Base-by-base conservation (phyloP, 2,797 vertebrate species). In the Gymnodraco acuticeps region DNA sequence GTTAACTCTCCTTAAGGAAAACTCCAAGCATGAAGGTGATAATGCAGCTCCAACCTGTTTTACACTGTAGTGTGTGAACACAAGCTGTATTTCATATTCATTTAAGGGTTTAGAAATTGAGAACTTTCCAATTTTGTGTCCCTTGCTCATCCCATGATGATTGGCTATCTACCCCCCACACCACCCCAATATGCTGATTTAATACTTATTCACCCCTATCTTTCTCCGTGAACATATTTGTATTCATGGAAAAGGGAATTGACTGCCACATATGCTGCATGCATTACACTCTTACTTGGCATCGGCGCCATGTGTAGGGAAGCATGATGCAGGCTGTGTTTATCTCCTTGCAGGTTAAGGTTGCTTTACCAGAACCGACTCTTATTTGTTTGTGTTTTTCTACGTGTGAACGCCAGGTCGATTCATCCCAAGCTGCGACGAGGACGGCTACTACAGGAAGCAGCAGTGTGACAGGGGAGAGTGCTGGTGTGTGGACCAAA, bases 401-500 rank as follows among this genome's bases (percentile, higher is more conserved):
- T 50, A 19, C 1, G 23, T 63, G 58, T 53, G 27, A 53, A 73
- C 52, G 59, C 45, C 91, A 99, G 98, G 97, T 60, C 88, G 95
- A 87, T 98, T 97, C 92, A 97, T 99, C 74, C 98, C 98, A 1
- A 99, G 96, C 95, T 99, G 98, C 4, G 97, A 99, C 0, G 97
- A 99, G 89, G 98, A 99, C 0, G 98, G 98, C 47, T 99, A 96
- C 92, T 99, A 97, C 93, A 95, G 95, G 84, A 97, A 96, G 94
- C 96, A 96, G 81, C 98, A 99, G 90, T 99, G 98, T 60, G 96
- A 98, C 89, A 95, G 94, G 2, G 95, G 96, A 0, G 96, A 98
- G 88, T 99, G 98, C 89, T 99, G 98, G 98, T 99, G 98, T 2
- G 98, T 98, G 27, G 96, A 98, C 90, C 97, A 96, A 88, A 96